Percentiles rank a stretch among this genome's conserved stretches.
Evolutionary conservation across 2,888 invertebrate species (phyloP).

Genomic region (Ochropleura leucogaster): DNA sequence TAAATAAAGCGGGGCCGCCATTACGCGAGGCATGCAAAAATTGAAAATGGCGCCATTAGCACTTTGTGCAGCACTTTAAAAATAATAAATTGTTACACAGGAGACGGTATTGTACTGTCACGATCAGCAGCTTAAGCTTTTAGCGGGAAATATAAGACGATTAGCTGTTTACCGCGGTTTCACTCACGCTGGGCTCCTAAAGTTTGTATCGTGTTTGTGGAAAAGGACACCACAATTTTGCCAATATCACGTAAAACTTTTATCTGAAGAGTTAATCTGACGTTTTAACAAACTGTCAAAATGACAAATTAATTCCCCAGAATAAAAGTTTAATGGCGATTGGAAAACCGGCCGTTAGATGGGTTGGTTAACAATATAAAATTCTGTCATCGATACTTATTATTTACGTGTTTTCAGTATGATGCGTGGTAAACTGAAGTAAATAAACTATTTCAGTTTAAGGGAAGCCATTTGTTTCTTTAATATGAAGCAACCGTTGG

Average conservation of each 20-base stretch:
- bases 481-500: neutral
- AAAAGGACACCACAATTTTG: too few relatives aligned
- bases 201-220: too few relatives aligned
- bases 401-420: neutral
- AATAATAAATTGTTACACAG: conserved; percentile 36
- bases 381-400: too few relatives aligned
- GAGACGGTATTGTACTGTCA: conserved; percentile 58
- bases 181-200: too few relatives aligned
- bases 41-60: conserved; percentile 50
- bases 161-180: too few relatives aligned
- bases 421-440: neutral
- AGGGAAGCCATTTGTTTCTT: conserved; percentile 4
- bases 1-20: conserved; percentile 22
- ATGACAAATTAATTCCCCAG: too few relatives aligned
- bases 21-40: conserved; percentile 56
- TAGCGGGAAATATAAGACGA: conserved; percentile 13
- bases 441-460: neutral
- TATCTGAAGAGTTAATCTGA: too few relatives aligned
- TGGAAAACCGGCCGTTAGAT: too few relatives aligned
- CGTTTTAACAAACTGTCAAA: too few relatives aligned
- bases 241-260: too few relatives aligned
- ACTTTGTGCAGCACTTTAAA: conserved; percentile 48
- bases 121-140: conserved; percentile 41
- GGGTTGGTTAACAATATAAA: too few relatives aligned
- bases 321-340: too few relatives aligned